Base-by-base conservation (phyloP, 2,797 vertebrate genomes). In the Gymnocypris eckloni region DNA sequence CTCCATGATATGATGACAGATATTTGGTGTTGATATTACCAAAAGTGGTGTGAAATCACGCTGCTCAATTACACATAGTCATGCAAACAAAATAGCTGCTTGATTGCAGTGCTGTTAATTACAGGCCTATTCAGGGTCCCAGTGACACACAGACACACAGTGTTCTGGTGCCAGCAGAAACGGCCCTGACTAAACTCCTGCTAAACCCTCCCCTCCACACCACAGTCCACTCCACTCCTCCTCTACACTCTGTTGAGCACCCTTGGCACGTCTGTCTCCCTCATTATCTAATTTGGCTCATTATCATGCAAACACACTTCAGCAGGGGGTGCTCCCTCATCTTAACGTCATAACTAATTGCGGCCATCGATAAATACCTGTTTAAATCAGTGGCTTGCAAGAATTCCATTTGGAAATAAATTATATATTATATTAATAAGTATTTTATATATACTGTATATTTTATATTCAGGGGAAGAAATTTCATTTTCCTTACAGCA, bases 241-340 rank as follows among this genome's bases (percentile, higher is more conserved):
- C 80, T 79, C 70, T 61, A 76, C 41, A 43, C 79, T 82, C 70
- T n/a, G 10, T 82, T 13, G 59, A 89, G 86, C 61, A 81, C 77
- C 59, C 84, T 85, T 79, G 87, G 87, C 84, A 88, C 37, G 72
- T 78, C 80, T 48, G 82, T 81, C 79, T 79, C 69, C 85, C 84
- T 84, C 80, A 90, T 89, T 90, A 90, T 88, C 88, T 89, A 86
- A 91, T 91, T 89, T 89, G 86, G 88, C 86, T 90, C 86, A 88
- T 91, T 91, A 89, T 69, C 78, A 88, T 89, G 76, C 86, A 88
- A 86, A 87, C 77, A 89, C 86, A 86, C 77, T 86, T 85, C 88
- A 87, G 79, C 86, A 88, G 81, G 83, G 64, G 86, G 85, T 41
- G 71, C 75, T 69, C 81, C 83, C 86, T 89, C 84, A 89, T 89